These are phyloP conservation scores for Bicyclus anynana DNA, from an alignment of 1,140 invertebrate genomes.

Conservation along the genomic window DNA sequence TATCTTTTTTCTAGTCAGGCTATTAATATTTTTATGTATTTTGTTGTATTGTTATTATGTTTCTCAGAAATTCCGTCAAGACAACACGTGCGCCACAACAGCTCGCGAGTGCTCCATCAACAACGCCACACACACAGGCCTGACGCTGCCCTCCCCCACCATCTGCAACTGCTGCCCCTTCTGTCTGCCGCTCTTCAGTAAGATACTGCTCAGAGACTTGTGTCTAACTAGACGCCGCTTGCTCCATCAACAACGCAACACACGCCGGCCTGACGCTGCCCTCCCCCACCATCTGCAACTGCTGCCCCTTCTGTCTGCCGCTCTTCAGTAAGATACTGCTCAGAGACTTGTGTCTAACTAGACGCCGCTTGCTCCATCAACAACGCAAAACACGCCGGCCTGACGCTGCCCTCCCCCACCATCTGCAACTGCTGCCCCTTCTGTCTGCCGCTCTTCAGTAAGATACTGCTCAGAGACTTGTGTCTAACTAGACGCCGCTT, in stretches of 20 bases:
- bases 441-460: constrained; percentile 58
- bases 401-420: constrained; percentile 71
- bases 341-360: neutral
- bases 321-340: constrained; percentile 8
- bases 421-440: constrained; percentile 79
- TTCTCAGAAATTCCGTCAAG: neutral
- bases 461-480: neutral
- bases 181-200: constrained; percentile 58
- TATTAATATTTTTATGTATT: neutral
- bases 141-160: constrained; percentile 71
- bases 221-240: too few relatives aligned
- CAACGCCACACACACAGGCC: constrained; percentile 72
- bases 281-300: constrained; percentile 78
- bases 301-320: constrained; percentile 78
- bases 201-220: neutral
- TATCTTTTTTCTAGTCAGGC: too few relatives aligned
- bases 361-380: constrained; percentile 69
- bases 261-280: constrained; percentile 68
- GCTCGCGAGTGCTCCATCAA: constrained; percentile 62
- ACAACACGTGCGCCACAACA: constrained; percentile 40
- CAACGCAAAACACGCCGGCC: constrained; percentile 72
- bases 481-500: too few relatives aligned
- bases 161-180: constrained; percentile 79
- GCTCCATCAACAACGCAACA: constrained; percentile 71
- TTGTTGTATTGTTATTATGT: constrained; percentile 10